Evolutionary conservation across 92 coral and sea anemone species (phyloP).

Genomic region (Micromussa lordhowensis): DNA sequence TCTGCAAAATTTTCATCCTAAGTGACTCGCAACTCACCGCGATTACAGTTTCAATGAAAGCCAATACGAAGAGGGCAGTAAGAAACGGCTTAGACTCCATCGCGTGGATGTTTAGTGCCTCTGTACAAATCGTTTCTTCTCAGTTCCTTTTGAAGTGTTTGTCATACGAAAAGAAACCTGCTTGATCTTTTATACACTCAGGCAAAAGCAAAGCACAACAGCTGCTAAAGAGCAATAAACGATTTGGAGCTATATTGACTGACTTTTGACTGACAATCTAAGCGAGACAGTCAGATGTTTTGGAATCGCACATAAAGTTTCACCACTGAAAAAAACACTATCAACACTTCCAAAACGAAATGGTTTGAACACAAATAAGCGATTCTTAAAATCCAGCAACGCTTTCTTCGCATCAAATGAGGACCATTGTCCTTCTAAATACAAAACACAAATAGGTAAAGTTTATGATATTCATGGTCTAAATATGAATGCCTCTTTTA

Average conservation of each 20-base stretch:
- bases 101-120: not conserved
- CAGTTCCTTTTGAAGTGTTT: not conserved
- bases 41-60: not conserved
- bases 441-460: not conserved
- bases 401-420: not conserved
- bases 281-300: slow-evolving; percentile 2
- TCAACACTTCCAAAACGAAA: not conserved
- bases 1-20: not conserved
- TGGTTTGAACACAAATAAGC: not conserved
- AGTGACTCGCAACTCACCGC: not conserved
- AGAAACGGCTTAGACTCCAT: not conserved
- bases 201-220: not conserved
- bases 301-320: not conserved
- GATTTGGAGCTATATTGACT: not conserved
- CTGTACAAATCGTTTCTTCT: not conserved
- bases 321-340: not conserved
- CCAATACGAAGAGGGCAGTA: not conserved
- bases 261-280: not conserved
- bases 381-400: not conserved
- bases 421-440: not conserved
- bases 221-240: not conserved
- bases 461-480: not conserved
- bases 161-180: not conserved
- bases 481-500: too few species aligned
- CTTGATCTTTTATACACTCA: not conserved